These are phyloP conservation scores for Ectropis grisescens DNA, from an alignment of 1,140 invertebrate genomes.

Conservation along the genomic window DNA sequence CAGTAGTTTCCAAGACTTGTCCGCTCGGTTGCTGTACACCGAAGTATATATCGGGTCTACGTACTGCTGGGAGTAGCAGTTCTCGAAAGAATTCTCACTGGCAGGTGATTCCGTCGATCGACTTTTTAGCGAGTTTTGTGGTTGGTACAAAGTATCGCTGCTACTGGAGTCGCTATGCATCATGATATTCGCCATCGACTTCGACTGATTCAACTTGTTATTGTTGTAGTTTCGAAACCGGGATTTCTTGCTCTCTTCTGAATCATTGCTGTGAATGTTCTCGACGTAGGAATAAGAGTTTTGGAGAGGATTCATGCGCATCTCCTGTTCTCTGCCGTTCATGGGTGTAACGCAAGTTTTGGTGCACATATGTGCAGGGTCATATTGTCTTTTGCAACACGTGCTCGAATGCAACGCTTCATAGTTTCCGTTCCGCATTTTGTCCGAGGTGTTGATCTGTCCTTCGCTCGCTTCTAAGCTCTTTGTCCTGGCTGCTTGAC, in stretches of 20 bases:
- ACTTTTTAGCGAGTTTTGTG: constrained; percentile 51
- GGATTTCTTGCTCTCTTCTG: constrained; percentile 47
- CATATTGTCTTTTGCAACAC: constrained; percentile 50
- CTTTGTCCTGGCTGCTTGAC: constrained; percentile 70
- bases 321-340: constrained; percentile 37
- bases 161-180: constrained; percentile 62
- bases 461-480: constrained; percentile 58
- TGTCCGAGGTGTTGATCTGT: constrained; percentile 32
- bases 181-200: constrained; percentile 63
- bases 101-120: constrained; percentile 57
- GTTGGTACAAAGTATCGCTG: constrained; percentile 62
- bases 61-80: constrained; percentile 56
- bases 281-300: constrained; percentile 47
- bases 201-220: constrained; percentile 60
- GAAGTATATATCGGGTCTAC: constrained; percentile 57
- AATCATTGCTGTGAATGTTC: constrained; percentile 30
- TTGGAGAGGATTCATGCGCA: constrained; percentile 34
- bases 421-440: constrained; percentile 42
- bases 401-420: constrained; percentile 43
- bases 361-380: constrained; percentile 63
- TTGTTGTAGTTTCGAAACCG: constrained; percentile 54
- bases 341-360: constrained; percentile 38
- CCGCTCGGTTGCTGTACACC: constrained; percentile 53
- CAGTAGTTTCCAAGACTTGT: constrained; percentile 56
- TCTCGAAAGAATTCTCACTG: constrained; percentile 58